phyloP scores from a whole-genome alignment of 2,113 vertebrate species.

The Eulacestoma nigropectus region DNA sequence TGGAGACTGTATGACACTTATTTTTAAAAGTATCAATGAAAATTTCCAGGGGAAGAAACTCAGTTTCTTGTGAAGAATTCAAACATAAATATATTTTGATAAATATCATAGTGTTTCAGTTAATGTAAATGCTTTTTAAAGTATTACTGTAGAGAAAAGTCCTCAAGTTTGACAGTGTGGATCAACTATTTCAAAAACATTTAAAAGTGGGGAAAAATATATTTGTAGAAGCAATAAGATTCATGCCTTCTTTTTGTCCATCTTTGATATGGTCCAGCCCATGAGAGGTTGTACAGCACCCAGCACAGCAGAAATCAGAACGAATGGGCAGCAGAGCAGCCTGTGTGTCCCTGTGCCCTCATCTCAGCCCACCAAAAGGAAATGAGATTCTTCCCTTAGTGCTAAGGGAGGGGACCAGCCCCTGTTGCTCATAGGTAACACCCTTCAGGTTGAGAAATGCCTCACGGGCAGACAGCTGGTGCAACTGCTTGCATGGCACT shows the following conservation, averaged over 20 bases:
- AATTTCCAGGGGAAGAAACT: not conserved
- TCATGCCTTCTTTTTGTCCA: not conserved
- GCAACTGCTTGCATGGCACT: accelerated
- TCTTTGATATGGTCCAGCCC: not conserved
- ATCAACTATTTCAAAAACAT: not conserved
- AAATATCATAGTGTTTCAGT: not conserved
- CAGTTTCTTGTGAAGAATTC: not conserved
- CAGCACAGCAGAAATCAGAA: not conserved
- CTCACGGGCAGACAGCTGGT: not conserved
- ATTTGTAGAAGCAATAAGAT: not conserved
- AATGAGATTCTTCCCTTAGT: not conserved
- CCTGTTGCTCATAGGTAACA: not conserved
- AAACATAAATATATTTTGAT: not conserved
- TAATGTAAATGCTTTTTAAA: not conserved
- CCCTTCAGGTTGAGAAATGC: not conserved
- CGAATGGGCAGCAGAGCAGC: not conserved
- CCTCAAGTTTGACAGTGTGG: not conserved
- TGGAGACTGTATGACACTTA: not conserved
- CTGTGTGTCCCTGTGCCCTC: not conserved
- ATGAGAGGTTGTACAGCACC: not conserved
- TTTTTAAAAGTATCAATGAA: not conserved
- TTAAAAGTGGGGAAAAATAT: not conserved
- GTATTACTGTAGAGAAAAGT: not conserved
- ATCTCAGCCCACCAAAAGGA: not conserved
- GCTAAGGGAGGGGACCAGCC: not conserved